Conservation (phyloP, 2,888 invertebrate species). For the Acrocyrtus sp. region DNA sequence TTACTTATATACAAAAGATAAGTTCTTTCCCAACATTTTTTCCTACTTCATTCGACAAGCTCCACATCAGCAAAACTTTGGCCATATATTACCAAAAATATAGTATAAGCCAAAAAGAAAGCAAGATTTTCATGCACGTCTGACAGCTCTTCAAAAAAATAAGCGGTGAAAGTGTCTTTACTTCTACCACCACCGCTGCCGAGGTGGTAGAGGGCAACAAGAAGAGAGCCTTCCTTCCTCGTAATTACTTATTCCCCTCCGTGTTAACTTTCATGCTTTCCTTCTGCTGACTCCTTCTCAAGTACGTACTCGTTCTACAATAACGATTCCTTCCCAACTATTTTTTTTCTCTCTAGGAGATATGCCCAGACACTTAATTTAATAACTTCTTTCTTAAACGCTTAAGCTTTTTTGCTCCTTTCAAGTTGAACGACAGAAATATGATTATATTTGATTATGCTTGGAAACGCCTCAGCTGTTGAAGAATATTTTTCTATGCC, state of each 20-base stretch:
- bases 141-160: conserved; percentile 36
- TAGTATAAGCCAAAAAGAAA: conserved; percentile 2
- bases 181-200: no score
- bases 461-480: conserved; percentile 3
- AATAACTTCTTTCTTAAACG: conserved; percentile 2
- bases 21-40: no score
- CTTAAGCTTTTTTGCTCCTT: conserved; percentile 3
- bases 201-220: no score
- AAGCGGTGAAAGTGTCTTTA: no score
- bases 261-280: background rate
- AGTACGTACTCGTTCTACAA: no score
- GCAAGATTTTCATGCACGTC: conserved; percentile 20
- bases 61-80: conserved; percentile 61
- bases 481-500: background rate
- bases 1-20: no score
- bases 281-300: conserved; percentile 17
- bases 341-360: no score
- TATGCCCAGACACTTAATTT: no score
- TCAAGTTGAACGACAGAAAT: background rate
- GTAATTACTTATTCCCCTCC: background rate
- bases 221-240: background rate
- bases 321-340: no score
- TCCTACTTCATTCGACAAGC: no score
- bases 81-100: conserved; percentile 51
- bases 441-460: conserved; percentile 3